phyloP scores from a whole-genome alignment of 2,797 vertebrate species.

The Fringilla coelebs region DNA sequence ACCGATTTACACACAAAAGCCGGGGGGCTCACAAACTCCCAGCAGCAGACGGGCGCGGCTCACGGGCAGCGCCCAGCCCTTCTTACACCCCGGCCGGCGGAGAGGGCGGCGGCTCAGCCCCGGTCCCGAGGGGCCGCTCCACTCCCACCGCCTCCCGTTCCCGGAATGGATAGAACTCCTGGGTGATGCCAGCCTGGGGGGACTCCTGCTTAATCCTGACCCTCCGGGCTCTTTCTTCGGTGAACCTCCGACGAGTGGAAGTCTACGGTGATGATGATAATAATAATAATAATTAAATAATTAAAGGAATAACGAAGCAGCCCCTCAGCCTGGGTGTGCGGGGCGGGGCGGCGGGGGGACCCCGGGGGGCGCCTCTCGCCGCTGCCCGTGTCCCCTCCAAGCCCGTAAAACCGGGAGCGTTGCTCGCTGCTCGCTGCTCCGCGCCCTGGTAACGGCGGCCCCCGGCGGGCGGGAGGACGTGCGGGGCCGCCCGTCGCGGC shows the following conservation, averaged over 20 bases:
- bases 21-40: too few relatives aligned
- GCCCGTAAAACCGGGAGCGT: background rate
- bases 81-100: background rate
- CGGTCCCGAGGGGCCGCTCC: background rate
- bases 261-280: background rate
- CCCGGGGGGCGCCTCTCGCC: background rate
- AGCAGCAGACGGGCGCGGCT: background rate
- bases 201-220: background rate
- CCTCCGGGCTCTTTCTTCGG: background rate
- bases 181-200: background rate
- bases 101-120: background rate
- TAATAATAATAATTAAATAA: rapidly evolving
- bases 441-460: background rate
- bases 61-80: background rate
- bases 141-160: background rate
- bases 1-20: too few relatives aligned
- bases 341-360: background rate
- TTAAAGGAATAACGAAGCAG: background rate
- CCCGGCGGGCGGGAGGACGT: background rate
- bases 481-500: background rate
- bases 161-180: background rate
- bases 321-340: background rate
- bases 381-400: background rate
- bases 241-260: background rate
- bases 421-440: background rate